These are phyloP conservation scores for Montipora foliosa DNA, from an alignment of 64 coral and sea anemone genomes.

Conservation along the genomic window DNA sequence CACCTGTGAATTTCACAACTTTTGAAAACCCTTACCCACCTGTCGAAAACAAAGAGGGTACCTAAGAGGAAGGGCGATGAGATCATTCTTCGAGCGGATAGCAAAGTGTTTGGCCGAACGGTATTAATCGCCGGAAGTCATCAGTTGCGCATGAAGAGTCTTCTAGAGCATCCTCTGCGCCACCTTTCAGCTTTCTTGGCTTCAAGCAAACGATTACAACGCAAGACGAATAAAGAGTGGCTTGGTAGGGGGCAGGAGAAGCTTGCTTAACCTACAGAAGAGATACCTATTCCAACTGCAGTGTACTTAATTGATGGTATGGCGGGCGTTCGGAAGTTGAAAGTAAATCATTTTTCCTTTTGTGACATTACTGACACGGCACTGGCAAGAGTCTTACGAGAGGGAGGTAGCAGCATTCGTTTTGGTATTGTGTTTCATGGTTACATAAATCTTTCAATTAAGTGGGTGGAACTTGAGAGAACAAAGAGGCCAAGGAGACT, in stretches of 20 bases:
- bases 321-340: constrained; percentile 52
- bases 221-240: background rate
- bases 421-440: background rate
- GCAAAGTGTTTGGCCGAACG: background rate
- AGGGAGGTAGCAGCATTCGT: background rate
- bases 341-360: constrained; percentile 57
- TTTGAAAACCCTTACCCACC: too few species aligned
- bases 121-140: background rate
- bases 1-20: too few species aligned
- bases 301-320: constrained; percentile 66
- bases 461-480: background rate
- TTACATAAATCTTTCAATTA: background rate
- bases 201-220: background rate
- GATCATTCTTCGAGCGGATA: background rate
- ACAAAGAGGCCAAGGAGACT: background rate
- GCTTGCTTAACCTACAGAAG: constrained; percentile 5
- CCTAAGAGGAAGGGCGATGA: background rate
- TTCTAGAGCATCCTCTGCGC: background rate
- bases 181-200: constrained; percentile 14
- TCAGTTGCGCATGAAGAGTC: background rate
- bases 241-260: constrained; percentile 56
- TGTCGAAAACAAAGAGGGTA: too few species aligned
- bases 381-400: background rate
- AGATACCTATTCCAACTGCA: constrained; percentile 19
- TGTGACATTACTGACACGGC: background rate